These are phyloP conservation scores for Hemicrepidius hirtus DNA, from an alignment of 2,888 invertebrate species.

Conservation along the genomic window DNA sequence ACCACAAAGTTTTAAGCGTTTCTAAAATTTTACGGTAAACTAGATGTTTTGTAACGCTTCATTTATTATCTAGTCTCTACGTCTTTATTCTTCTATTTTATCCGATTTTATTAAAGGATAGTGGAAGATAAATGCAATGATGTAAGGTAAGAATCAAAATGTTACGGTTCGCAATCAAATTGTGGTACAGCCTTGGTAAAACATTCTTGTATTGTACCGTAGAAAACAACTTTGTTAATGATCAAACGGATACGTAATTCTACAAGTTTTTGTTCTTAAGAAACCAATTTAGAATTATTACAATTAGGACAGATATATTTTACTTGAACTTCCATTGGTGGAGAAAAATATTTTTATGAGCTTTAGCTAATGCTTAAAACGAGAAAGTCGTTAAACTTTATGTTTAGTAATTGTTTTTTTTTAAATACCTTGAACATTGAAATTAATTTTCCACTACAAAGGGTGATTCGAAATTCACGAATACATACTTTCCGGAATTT, in stretches of 20 bases:
- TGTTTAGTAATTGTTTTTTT: too few relatives aligned
- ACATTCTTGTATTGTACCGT: background rate
- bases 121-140: background rate
- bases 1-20: conserved; percentile 13
- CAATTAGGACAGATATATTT: conserved; percentile 12
- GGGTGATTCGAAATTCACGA: too few relatives aligned
- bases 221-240: conserved; percentile 2
- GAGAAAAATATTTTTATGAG: background rate
- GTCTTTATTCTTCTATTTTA: background rate
- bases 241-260: conserved; percentile 1
- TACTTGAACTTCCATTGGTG: background rate
- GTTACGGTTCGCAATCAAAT: conserved; percentile 14
- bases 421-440: too few relatives aligned
- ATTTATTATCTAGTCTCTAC: background rate
- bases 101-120: background rate
- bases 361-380: background rate
- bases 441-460: too few relatives aligned
- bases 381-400: too few relatives aligned
- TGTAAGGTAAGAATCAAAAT: background rate
- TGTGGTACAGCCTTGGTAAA: conserved; percentile 5
- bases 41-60: background rate
- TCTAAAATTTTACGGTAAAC: conserved; percentile 15
- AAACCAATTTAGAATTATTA: conserved; percentile 12
- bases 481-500: too few relatives aligned
- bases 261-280: background rate